A percentile compares a stretch with the other conserved stretches of the same genome.
phyloP scores from a whole-genome alignment of 2,113 vertebrate genomes.

The Halcyon malimbica region DNA sequence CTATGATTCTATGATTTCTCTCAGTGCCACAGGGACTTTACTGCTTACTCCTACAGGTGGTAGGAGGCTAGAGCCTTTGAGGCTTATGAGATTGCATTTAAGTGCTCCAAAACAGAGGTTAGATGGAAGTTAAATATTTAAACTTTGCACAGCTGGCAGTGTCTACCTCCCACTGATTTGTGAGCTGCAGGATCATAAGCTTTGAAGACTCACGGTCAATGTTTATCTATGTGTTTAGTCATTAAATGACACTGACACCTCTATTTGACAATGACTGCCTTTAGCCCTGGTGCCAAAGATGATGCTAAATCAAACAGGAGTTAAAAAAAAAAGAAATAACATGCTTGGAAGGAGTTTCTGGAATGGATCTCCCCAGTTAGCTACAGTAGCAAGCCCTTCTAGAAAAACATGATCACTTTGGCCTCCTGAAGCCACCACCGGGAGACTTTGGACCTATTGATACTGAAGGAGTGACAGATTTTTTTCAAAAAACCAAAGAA shows the following conservation, averaged over 20 bases:
- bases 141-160: neutral
- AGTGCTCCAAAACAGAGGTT: neutral
- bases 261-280: neutral
- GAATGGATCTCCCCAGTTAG: neutral
- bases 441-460: neutral
- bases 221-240: neutral
- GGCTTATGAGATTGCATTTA: neutral
- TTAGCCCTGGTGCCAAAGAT: neutral
- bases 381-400: neutral
- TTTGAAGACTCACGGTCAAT: neutral
- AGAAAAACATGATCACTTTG: neutral
- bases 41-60: neutral
- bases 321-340: neutral
- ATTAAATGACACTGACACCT: neutral
- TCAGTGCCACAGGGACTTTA: neutral
- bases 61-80: neutral
- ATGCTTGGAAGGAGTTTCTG: neutral
- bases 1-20: neutral
- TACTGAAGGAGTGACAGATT: neutral
- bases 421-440: neutral
- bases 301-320: neutral
- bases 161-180: neutral
- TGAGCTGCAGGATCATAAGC: neutral
- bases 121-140: neutral
- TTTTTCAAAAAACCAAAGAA: neutral